Base-by-base conservation (phyloP, 2,113 vertebrate species). In the Sterna hirundo region DNA sequence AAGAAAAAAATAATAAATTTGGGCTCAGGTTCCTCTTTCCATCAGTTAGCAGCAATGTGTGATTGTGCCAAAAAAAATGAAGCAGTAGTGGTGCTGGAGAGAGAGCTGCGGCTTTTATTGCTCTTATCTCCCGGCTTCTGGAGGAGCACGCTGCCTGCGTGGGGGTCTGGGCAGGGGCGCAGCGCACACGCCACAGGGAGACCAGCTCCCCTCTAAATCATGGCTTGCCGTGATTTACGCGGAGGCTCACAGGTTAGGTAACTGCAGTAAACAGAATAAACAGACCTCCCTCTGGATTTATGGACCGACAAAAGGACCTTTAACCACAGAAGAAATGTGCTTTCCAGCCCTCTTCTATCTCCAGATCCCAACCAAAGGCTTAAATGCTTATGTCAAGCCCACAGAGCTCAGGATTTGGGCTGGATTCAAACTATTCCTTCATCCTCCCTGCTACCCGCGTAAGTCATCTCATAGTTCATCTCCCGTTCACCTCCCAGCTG, bases 241-340 rank as follows among this genome's bases (percentile, higher is more conserved):
- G 9, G 76, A 96, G 96, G 95, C 97, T 96, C 95, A 93, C 64
- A 52, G 96, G 96, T 97, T 98, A 97, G 85, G 97, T 97, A 98
- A 98, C 97, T 97, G 94, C 96, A 97, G 98, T 98, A 98, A 98
- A 98, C 97, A 98, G 97, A 97, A 98, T 96, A 97, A 97, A 97
- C 97, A 97, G 96, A 95, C 95, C 83, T 96, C 79, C 46, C 88
- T 82, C 68, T 57, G 86, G 96, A 98, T 98, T 98, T 98, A 98
- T 98, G 97, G 96, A 96, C 96, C 95, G 88, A 96, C 96, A 97
- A 97, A 92, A 95, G 91, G 94, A 96, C 96, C 97, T 98, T 97
- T 98, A 94, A 93, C 96, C 93, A 88, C 88, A 87, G 89, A 95
- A 97, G 96, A 97, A 87, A 96, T 69, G 78, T 44, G 47, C 70